Conservation (phyloP, 2,113 vertebrate species). For the Rhinoptilus africanus region DNA sequence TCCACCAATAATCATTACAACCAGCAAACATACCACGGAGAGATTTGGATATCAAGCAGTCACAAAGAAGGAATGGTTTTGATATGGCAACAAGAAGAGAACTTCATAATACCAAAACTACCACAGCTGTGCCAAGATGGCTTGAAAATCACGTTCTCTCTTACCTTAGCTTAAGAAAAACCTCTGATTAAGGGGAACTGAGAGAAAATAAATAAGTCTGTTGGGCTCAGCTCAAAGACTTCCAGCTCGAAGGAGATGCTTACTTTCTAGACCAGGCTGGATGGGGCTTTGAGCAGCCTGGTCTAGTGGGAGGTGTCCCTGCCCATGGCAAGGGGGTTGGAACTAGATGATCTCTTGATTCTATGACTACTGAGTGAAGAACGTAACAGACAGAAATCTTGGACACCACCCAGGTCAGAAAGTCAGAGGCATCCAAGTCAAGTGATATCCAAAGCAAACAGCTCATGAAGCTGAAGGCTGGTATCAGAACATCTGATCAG, state of each 20-base stretch:
- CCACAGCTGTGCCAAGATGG: not conserved
- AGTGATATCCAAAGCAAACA: conserved; percentile 22
- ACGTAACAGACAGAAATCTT: not conserved
- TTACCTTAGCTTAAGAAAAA: not conserved
- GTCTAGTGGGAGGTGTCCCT: no score
- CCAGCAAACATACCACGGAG: not conserved
- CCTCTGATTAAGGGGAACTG: not conserved
- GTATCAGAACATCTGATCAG: not conserved
- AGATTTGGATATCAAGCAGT: not conserved
- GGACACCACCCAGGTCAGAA: not conserved
- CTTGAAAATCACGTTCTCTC: not conserved
- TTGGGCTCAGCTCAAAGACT: not conserved
- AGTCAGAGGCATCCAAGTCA: not conserved
- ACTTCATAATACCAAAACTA: not conserved
- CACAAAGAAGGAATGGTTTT: not conserved
- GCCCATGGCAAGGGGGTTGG: no score
- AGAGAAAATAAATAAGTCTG: not conserved
- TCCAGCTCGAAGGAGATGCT: no score
- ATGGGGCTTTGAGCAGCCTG: no score
- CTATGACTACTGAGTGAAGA: not conserved
- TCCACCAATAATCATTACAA: not conserved
- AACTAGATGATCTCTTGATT: no score
- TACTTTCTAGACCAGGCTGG: no score
- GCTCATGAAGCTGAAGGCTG: not conserved
- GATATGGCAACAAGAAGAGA: not conserved